Evolutionary conservation across 2,888 invertebrate genomes (phyloP), one percentile per base, ranked within the genome.

Genomic region (Melikaiella ostensackeni): DNA sequence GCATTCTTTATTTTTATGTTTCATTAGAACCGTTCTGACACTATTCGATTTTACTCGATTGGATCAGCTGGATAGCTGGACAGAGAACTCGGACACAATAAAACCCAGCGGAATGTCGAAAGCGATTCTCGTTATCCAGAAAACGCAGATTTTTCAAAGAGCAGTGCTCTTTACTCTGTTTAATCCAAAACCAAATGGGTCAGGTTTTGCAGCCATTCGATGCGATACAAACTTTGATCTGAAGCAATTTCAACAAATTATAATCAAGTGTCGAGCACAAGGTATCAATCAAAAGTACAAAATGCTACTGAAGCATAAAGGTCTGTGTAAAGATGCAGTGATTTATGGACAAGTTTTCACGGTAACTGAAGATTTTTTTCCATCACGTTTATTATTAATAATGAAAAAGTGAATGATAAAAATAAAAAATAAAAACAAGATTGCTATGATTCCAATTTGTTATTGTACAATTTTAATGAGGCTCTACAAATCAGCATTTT

Each of bases 121-220:
- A 81, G 92, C 92, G 0, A 85, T 88, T 7, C 81, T 92, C 27
- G 91, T 90, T 4, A 76, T 91, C 21, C 92, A 92, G 78, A 91
- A 91, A 81, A 90, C 91, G 3, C 87, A 87, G 74, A 77, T 86
- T 5, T 88, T 90, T 77, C 91, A 91, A 83, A 84, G 92, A 74
- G 92, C 91, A 3, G 86, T 92, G 24, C 86, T 92, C 50, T 92
- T 92, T 83, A 90, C 92, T 2, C 83, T 92, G 75, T 86, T 92
- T 42, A 92, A 92, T 82, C 91, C 92, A 2, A 92, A 91, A 80
- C 89, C 91, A 4, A 91, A 91, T 81, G 92, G 92, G 24, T 91
- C 91, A 16, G 92, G 92, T 24, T 92, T 92, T 83, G 92, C 92
- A 11, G 92, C 92, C 8, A 85, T 91, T 21, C 85, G 87, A 46